phyloP scores from a whole-genome alignment of 1,140 invertebrate genomes.

The Cherax quadricarinatus region DNA sequence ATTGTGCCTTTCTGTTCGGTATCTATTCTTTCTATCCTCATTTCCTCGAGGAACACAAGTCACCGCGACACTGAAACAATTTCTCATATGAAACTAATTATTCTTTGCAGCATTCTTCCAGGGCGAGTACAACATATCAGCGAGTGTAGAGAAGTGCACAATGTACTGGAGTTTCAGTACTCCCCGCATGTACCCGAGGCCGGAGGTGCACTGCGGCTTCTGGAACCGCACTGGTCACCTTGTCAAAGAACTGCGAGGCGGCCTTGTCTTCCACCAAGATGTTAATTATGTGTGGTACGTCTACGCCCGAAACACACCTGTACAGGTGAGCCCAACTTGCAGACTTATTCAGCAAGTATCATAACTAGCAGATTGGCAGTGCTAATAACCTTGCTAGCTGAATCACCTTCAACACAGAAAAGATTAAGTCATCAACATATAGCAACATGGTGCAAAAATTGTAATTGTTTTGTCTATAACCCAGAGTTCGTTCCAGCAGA shows the following conservation, averaged over 20 bases:
- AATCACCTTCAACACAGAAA: too few species aligned
- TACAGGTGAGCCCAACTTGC: not conserved
- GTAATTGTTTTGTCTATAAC: too few species aligned
- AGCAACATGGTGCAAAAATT: too few species aligned
- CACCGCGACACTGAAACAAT: too few species aligned
- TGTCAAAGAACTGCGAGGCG: not conserved
- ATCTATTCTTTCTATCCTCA: too few species aligned
- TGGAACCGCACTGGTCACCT: not conserved
- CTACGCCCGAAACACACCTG: not conserved
- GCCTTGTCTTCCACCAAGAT: not conserved
- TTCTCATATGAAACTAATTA: not conserved
- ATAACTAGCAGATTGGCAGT: too few species aligned
- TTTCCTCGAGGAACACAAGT: too few species aligned
- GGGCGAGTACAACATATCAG: not conserved
- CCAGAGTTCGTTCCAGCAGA: too few species aligned
- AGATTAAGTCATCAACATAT: too few species aligned
- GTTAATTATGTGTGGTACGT: not conserved
- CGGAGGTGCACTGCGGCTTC: not conserved
- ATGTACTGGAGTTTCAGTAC: constrained; percentile 13
- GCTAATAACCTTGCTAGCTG: too few species aligned
- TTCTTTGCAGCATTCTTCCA: not conserved
- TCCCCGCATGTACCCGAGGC: constrained; percentile 5
- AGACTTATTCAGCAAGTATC: too few species aligned
- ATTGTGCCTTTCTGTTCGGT: too few species aligned
- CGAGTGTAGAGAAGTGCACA: not conserved